Evolutionary conservation across 2,888 invertebrate species (phyloP).

Genomic region (Phyllotreta striolata): DNA sequence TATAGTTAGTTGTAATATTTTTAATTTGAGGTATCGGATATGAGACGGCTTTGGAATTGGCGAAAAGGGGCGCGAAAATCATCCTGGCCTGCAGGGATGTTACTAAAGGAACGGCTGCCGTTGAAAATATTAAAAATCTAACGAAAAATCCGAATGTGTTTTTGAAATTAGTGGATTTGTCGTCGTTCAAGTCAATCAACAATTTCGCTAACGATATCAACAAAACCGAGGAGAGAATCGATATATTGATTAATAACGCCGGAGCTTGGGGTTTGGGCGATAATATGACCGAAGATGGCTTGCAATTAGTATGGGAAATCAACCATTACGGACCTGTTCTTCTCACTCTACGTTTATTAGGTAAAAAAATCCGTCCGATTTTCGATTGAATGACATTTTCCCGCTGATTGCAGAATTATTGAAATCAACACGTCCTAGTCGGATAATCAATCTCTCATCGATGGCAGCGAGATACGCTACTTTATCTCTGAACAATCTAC

Average conservation of each 20-base stretch:
- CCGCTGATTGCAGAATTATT: slow-evolving; percentile 59
- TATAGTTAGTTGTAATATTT: not conserved
- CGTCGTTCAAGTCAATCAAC: slow-evolving; percentile 65
- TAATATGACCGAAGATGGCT: slow-evolving; percentile 67
- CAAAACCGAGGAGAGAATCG: slow-evolving; percentile 64
- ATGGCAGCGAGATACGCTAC: slow-evolving; percentile 38
- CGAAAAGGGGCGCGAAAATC: slow-evolving; percentile 63
- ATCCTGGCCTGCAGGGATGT: slow-evolving; percentile 65
- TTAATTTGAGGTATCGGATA: slow-evolving; percentile 59
- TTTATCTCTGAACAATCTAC: slow-evolving; percentile 40
- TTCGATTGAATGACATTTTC: not conserved
- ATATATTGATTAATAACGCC: slow-evolving; percentile 73
- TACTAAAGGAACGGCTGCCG: slow-evolving; percentile 44
- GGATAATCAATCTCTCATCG: slow-evolving; percentile 52
- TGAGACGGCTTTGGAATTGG: slow-evolving; percentile 60
- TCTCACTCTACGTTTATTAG: slow-evolving; percentile 70
- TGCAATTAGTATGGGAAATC: slow-evolving; percentile 71
- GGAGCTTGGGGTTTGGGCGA: slow-evolving; percentile 64
- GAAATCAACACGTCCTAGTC: slow-evolving; percentile 47
- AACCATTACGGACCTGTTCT: slow-evolving; percentile 78
- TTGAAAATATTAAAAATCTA: slow-evolving; percentile 51
- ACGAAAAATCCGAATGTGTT: slow-evolving; percentile 56
- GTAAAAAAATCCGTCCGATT: slow-evolving; percentile 47
- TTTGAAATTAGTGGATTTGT: slow-evolving; percentile 63
- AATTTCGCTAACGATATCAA: slow-evolving; percentile 69